Evolutionary conservation across 2,888 invertebrate genomes (phyloP), one percentile per base, ranked within the genome.

Genomic region (Encarsia formosa): DNA sequence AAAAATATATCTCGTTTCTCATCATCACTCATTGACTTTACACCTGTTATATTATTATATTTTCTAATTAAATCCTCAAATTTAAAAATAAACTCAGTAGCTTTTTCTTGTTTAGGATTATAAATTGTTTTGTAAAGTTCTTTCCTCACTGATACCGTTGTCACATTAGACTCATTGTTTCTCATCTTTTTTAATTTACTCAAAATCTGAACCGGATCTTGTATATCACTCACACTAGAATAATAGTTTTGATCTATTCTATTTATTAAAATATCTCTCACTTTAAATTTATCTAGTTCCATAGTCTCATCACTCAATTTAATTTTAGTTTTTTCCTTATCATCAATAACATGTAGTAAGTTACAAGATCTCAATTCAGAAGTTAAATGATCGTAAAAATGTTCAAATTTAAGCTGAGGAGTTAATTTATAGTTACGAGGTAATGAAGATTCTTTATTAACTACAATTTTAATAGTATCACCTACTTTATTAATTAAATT

Each of bases 1-100:
- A 35, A 56, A 24, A 54, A 47, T 1, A 39, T 32, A 29, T 52
- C 51, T 13, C 54, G 29, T 43, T 42, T 56, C 24, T 58, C 58
- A 3, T 51, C 44, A 6, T 58, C 49, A 6, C 13, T 34, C 2
- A 41, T n/a, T n/a, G n/a, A n/a, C 22, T 15, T 46, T n/a, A n/a
- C n/a, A n/a, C n/a, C 42, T 3, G 52, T 24, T 3, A 54, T 13
- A 47, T 37, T 34, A n/a, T 56, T 51, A 23, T 48, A 56, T 4
- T 13, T 49, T 46, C 55, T 51, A 9, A 52, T 13, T 1, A 42
- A 31, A 4, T 54, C 54, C 18, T 57, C 45, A 26, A 57, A 57
- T 32, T 35, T 54, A 16, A 55, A 53, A 16, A 35, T 22, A 38
- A 56, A 58, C 13, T 52, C 49, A 15, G 44, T 38, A 16, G 51